Conservation (phyloP, 2,113 vertebrate species). For the Halcyon senegalensis region DNA sequence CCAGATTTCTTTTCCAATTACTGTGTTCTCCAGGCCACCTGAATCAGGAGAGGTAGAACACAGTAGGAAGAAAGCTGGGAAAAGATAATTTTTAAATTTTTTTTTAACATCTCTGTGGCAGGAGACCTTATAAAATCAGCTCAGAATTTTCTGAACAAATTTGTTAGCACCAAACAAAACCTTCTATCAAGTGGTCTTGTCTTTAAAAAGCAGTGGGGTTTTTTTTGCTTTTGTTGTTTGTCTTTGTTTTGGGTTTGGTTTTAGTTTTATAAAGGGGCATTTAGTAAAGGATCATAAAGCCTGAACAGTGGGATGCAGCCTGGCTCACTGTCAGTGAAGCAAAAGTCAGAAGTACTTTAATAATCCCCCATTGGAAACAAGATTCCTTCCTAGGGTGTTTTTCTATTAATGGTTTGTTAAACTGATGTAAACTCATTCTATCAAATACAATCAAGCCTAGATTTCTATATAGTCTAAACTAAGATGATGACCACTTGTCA, state of each 20-base stretch:
- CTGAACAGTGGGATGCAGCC: not conserved
- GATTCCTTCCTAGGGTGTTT: not conserved
- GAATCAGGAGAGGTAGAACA: conserved; percentile 14
- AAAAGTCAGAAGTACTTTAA: not conserved
- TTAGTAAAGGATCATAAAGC: not conserved
- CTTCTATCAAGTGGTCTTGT: not conserved
- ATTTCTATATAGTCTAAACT: not conserved
- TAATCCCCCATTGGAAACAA: not conserved
- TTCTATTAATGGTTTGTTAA: conserved; percentile 17
- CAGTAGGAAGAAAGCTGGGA: not conserved
- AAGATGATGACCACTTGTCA: not conserved
- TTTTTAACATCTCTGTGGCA: not conserved
- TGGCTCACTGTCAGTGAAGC: not conserved
- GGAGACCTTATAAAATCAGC: not conserved
- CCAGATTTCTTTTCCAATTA: not conserved
- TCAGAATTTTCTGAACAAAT: conserved; percentile 9
- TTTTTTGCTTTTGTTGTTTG: not conserved
- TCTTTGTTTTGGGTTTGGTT: not conserved
- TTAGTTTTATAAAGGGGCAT: not conserved
- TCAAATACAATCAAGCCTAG: not conserved
- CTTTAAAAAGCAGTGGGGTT: not conserved
- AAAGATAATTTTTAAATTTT: not conserved
- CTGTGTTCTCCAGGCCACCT: conserved; percentile 15
- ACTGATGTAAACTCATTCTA: not conserved
- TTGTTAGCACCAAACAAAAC: not conserved